These are phyloP conservation scores for Drosophila ficusphila DNA, from an alignment of 1,140 invertebrate species.

Conservation along the genomic window DNA sequence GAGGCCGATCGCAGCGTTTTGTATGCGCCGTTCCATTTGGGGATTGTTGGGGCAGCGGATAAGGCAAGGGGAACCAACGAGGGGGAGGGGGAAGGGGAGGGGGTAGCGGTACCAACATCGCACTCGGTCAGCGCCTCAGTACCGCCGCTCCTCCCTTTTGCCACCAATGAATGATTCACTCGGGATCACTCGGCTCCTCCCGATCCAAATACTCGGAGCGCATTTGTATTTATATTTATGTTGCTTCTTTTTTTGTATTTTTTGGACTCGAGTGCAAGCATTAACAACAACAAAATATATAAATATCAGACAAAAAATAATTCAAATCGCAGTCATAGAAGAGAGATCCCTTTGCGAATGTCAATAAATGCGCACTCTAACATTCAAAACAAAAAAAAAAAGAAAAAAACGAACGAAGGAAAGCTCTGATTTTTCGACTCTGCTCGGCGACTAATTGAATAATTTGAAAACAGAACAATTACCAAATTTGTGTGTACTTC, in stretches of 20 bases:
- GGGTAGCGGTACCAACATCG: constrained; percentile 28
- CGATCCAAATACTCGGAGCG: constrained; percentile 49
- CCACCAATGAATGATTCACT: too few relatives aligned
- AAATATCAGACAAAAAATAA: constrained; percentile 9
- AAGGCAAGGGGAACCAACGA: neutral
- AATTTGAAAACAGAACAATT: constrained; percentile 27
- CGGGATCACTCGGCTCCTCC: constrained; percentile 55
- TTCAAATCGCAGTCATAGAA: constrained; percentile 42
- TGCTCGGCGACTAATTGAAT: constrained; percentile 22
- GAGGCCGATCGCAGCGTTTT: constrained; percentile 76
- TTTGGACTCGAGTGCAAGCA: constrained; percentile 43
- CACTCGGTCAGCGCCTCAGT: constrained; percentile 33
- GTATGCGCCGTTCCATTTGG: constrained; percentile 36
- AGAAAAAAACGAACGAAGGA: too few relatives aligned
- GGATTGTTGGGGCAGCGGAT: neutral
- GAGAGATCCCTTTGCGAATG: constrained; percentile 60
- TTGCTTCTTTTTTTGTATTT: constrained; percentile 32
- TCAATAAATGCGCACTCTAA: constrained; percentile 41
- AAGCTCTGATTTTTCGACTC: constrained; percentile 1
- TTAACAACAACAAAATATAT: constrained; percentile 31
- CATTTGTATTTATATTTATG: constrained; percentile 50
- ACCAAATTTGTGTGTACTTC: constrained; percentile 4
- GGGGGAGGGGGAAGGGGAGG: neutral
- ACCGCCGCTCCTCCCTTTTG: constrained; percentile 2
- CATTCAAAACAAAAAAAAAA: too few relatives aligned